These are phyloP conservation scores for Eupithecia vulgata DNA, from an alignment of 2,888 invertebrate genomes.

Conservation along the genomic window DNA sequence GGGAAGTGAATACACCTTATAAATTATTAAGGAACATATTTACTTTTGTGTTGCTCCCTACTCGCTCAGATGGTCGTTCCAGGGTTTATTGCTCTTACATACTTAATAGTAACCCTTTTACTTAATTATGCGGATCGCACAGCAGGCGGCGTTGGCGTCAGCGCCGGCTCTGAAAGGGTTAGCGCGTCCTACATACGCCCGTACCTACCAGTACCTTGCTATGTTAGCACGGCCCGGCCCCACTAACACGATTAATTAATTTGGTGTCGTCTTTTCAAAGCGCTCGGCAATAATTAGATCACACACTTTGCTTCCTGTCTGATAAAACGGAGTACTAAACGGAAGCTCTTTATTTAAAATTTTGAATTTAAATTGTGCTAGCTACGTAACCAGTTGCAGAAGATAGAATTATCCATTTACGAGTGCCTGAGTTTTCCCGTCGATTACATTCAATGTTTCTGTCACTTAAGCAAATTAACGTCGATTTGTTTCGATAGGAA, in stretches of 20 bases:
- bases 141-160: constrained; percentile 49
- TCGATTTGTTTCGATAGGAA: constrained; percentile 56
- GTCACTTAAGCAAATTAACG: constrained; percentile 61
- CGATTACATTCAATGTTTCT: constrained; percentile 56
- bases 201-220: constrained; percentile 34
- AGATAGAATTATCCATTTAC: constrained; percentile 40
- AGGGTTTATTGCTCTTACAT: constrained; percentile 77
- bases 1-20: constrained; percentile 53
- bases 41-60: constrained; percentile 64
- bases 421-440: constrained; percentile 52
- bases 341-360: constrained; percentile 38
- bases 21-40: constrained; percentile 67
- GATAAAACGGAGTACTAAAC: constrained; percentile 42
- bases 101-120: constrained; percentile 79
- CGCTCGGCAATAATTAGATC: constrained; percentile 59
- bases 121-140: constrained; percentile 79
- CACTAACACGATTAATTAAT: constrained; percentile 73
- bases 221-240: constrained; percentile 64
- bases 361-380: constrained; percentile 35
- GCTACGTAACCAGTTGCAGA: constrained; percentile 30
- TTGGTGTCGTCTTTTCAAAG: constrained; percentile 63
- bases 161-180: constrained; percentile 62
- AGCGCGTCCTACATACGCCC: constrained; percentile 50
- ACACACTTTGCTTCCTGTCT: constrained; percentile 48
- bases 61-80: constrained; percentile 62